These are phyloP conservation scores for Sylvilagus bachmani DNA, from an alignment of 2,113 vertebrate genomes.

Conservation along the genomic window DNA sequence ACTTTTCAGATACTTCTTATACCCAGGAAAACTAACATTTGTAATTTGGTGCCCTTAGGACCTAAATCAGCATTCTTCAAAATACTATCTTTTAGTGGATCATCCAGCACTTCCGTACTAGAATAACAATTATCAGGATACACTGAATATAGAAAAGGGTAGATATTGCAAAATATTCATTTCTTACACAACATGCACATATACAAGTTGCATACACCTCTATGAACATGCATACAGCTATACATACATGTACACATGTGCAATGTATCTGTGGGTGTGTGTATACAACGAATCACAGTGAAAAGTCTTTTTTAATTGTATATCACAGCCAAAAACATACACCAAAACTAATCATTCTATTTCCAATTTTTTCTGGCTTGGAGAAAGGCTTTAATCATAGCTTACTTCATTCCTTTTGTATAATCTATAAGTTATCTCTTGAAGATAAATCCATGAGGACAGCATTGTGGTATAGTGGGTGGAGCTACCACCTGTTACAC, in stretches of 20 bases:
- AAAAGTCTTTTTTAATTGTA: background rate
- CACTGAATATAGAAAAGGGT: background rate
- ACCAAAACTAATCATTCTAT: background rate
- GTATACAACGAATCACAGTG: background rate
- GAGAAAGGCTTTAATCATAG: constrained; percentile 29
- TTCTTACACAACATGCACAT: background rate
- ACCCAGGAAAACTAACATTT: background rate
- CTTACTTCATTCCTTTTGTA: constrained; percentile 4
- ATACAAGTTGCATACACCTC: background rate
- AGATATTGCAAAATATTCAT: constrained; percentile 17
- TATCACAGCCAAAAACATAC: background rate
- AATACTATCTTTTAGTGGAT: background rate
- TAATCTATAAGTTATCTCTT: constrained; percentile 10
- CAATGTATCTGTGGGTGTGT: background rate
- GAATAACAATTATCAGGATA: constrained; percentile 14
- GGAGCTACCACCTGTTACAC: too few species aligned
- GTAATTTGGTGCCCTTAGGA: background rate
- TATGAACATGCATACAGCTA: background rate
- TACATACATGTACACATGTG: background rate
- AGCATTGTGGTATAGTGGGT: too few species aligned
- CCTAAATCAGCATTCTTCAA: background rate
- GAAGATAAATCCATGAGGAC: constrained; percentile 7
- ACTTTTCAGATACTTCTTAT: background rate
- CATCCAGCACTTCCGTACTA: background rate
- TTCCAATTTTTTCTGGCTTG: constrained; percentile 14